Evolutionary conservation across 2,113 vertebrate genomes (phyloP).

Genomic region (Oryzias javanicus): DNA sequence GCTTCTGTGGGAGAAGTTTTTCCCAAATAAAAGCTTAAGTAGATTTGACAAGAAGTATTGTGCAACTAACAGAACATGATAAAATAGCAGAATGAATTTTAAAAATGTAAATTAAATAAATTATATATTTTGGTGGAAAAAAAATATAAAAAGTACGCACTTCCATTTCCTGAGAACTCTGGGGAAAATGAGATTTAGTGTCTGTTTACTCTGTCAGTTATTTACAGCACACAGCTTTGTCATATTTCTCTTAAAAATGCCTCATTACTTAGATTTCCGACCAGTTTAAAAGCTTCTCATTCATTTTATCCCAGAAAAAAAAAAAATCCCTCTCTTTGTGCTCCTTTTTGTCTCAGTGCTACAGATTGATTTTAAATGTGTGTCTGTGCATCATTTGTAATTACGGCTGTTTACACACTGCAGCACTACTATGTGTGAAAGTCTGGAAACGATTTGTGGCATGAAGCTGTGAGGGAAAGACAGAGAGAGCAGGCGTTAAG

Average conservation of each 20-base stretch:
- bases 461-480: slow-evolving; percentile 59
- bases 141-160: background rate
- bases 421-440: slow-evolving; percentile 76
- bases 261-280: slow-evolving; percentile 35
- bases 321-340: slow-evolving; percentile 36
- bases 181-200: slow-evolving; percentile 20
- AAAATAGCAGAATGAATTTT: too few species aligned
- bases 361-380: slow-evolving; percentile 71
- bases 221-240: slow-evolving; percentile 25
- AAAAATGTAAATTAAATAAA: too few species aligned
- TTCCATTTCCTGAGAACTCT: slow-evolving; percentile 18
- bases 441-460: slow-evolving; percentile 78
- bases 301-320: slow-evolving; percentile 29
- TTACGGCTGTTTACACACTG: slow-evolving; percentile 74
- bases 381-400: slow-evolving; percentile 71
- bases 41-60: too few species aligned
- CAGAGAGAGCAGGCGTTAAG: slow-evolving; percentile 57
- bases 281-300: slow-evolving; percentile 43
- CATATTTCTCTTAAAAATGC: slow-evolving; percentile 34
- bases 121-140: slow-evolving; percentile 1
- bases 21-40: background rate
- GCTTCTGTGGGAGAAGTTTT: slow-evolving; percentile 23
- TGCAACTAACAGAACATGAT: too few species aligned
- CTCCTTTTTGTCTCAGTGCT: slow-evolving; percentile 46
- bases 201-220: slow-evolving; percentile 12